phyloP scores from a whole-genome alignment of 2,113 vertebrate species.

The Anoplopoma fimbria region DNA sequence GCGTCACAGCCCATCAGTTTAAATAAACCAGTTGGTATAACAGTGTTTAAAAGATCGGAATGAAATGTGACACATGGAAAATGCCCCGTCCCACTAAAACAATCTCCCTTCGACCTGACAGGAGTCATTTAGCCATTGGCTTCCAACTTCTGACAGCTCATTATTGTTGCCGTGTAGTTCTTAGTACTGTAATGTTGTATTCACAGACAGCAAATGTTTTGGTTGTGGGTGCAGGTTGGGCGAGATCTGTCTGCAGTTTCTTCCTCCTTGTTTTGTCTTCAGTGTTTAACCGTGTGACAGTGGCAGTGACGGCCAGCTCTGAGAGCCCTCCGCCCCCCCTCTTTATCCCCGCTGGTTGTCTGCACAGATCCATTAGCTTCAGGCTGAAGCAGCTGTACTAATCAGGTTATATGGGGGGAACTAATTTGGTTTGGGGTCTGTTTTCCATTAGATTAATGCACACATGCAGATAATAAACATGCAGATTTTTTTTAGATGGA shows the following conservation, averaged over 20 bases:
- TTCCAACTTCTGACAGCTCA: slow-evolving; percentile 40
- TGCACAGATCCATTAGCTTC: slow-evolving; percentile 53
- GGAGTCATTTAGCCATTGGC: slow-evolving; percentile 20
- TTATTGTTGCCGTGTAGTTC: slow-evolving; percentile 48
- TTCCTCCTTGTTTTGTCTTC: slow-evolving; percentile 20
- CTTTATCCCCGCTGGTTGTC: slow-evolving; percentile 17
- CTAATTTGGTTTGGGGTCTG: slow-evolving; percentile 65
- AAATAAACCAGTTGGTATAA: slow-evolving; percentile 20
- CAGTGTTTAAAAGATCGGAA: slow-evolving; percentile 24
- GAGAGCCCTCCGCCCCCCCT: slow-evolving; percentile 1
- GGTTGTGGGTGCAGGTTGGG: slow-evolving; percentile 17
- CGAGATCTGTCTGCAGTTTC: slow-evolving; percentile 17
- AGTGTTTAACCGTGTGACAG: slow-evolving; percentile 32
- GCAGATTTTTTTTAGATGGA: slow-evolving; percentile 65
- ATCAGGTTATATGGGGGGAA: slow-evolving; percentile 62
- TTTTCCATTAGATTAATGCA: slow-evolving; percentile 72
- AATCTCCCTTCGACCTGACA: slow-evolving; percentile 28
- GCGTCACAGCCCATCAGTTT: slow-evolving; percentile 12
- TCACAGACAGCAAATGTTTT: slow-evolving; percentile 24
- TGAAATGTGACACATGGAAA: slow-evolving; percentile 54
- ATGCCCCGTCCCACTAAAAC: slow-evolving; percentile 40
- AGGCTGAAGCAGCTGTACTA: slow-evolving; percentile 48
- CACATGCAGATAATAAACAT: slow-evolving; percentile 66
- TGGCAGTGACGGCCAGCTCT: neutral
- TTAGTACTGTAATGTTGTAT: slow-evolving; percentile 37